phyloP scores from a whole-genome alignment of 1,140 invertebrate genomes.

The Archivesica marissinica region DNA sequence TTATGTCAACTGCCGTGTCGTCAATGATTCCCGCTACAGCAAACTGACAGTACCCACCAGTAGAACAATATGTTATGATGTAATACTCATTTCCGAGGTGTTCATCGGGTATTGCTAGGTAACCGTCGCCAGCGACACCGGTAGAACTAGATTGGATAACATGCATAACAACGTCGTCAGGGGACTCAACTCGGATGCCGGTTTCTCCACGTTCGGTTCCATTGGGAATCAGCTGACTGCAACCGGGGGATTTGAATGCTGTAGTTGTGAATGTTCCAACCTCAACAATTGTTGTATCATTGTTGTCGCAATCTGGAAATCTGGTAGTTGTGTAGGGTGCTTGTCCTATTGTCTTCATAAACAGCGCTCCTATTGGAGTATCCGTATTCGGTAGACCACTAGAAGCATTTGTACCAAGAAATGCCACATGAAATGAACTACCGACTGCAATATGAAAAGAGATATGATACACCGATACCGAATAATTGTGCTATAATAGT shows the following conservation, averaged over 20 bases:
- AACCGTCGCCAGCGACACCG: slow-evolving; percentile 21
- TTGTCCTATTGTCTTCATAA: background rate
- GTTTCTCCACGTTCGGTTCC: background rate
- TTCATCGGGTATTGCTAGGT: slow-evolving; percentile 35
- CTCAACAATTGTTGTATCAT: background rate
- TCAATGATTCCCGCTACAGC: background rate
- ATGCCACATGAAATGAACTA: background rate
- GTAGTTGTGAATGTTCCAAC: background rate
- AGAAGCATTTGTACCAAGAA: background rate
- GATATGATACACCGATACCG: too few species aligned
- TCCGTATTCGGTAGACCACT: too few species aligned
- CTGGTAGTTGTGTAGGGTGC: background rate
- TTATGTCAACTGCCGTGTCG: background rate
- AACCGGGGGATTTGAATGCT: background rate
- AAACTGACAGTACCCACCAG: slow-evolving; percentile 50
- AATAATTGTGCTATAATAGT: too few species aligned
- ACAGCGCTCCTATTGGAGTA: background rate
- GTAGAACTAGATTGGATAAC: background rate
- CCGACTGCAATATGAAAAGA: too few species aligned
- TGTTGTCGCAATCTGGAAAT: background rate
- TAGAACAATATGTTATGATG: slow-evolving; percentile 45
- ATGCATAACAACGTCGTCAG: slow-evolving; percentile 6
- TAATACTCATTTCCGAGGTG: slow-evolving; percentile 42
- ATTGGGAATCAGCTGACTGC: background rate
- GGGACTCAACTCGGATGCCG: background rate